Evolutionary conservation across 2,113 vertebrate species (phyloP).

Genomic region (Thermophis baileyi): DNA sequence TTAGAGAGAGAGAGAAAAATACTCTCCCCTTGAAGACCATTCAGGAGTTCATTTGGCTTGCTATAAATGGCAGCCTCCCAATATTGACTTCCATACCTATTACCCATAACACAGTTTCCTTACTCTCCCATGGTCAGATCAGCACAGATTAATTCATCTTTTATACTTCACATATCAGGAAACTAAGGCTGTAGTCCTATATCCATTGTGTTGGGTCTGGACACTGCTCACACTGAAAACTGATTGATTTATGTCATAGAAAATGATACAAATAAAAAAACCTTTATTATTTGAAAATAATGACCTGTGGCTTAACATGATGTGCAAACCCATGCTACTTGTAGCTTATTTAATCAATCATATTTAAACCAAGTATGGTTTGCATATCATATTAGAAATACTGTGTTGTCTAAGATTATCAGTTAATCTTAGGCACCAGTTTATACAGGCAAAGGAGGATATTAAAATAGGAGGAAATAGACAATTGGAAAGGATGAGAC

Average conservation of each 20-base stretch:
- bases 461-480: not conserved
- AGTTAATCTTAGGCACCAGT: not conserved
- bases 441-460: not conserved
- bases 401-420: not conserved
- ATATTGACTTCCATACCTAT: not conserved
- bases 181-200: not conserved
- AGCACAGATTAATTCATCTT: not conserved
- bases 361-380: not conserved
- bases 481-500: not conserved
- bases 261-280: not conserved
- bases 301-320: not conserved
- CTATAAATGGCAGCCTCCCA: not conserved
- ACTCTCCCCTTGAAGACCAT: not conserved
- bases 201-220: not conserved
- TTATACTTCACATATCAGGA: not conserved
- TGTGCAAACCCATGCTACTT: not conserved
- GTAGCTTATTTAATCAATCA: no score
- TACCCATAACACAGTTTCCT: no score
- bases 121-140: not conserved
- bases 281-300: not conserved
- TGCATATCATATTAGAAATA: not conserved
- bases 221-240: not conserved
- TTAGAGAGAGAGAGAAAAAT: not conserved
- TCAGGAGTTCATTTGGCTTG: not conserved
- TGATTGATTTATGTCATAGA: not conserved